Base-by-base conservation (phyloP, 1,140 invertebrate genomes). In the Saccostrea glomerata region DNA sequence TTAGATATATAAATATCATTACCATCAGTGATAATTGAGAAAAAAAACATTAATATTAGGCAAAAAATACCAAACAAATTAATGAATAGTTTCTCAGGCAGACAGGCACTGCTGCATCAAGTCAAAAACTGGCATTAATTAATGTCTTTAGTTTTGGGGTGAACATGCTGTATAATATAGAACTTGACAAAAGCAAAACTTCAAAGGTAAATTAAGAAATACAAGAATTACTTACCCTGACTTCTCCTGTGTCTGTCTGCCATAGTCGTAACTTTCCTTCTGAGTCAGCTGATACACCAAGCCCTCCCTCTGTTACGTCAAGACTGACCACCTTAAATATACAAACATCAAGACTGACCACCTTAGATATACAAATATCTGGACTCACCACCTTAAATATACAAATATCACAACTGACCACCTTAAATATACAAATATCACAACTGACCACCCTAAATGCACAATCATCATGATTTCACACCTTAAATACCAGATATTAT, bases 221-320 rank as follows among this genome's bases (percentile, higher is more conserved):
- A 15, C 23, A 23, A 17, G 40, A 84, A 20, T 54, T 55, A 84
- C 94, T 93, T 94, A 96, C 96, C 87, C 96, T 93, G 11, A 96
- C 92, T 88, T 94, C 95, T 94, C 96, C 96, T 93, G 94, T 96
- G 90, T 95, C 95, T 63, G 96, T 96, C 91, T 97, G 96, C 96
- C 96, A 97, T n/a, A 97, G 93, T 85, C 95, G 91, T 12, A 97
- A 92, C 90, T 96, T 96, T 86, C 96, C 96, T 60, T 95, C 95
- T 90, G 95, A 95, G 94, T 96, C 96, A 86, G 96, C 96, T 63
- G 97, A 97, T 23, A 96, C 96, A 73, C 96, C 96, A 5, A 97
- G 93, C 15, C 96, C 96, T 91, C 96, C 96, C 90, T 95, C 93
- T 84, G 96, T 96, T 6, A 96, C 95, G 92, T 96, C 95, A 36